Evolutionary conservation across 2,113 vertebrate species (phyloP), one percentile per base, ranked within the genome.

Genomic region (Bubo scandiacus): DNA sequence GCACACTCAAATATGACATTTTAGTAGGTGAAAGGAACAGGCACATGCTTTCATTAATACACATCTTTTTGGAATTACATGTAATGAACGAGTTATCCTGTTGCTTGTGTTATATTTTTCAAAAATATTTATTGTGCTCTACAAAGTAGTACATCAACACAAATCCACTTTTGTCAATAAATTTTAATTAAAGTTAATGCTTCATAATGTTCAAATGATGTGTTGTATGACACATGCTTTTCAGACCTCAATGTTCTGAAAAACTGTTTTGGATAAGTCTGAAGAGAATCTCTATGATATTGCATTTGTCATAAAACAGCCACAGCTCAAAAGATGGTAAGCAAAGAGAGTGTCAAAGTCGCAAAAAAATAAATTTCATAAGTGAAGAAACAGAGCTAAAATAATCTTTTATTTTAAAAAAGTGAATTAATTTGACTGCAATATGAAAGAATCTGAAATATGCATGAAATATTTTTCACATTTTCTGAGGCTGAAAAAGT

Each of bases 231-330:
- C 95, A 96, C 73, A 83, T 94, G 74, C 38, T 94, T 90, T 88
- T 93, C 84, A 97, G 90, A 92, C 86, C 43, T 63, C 80, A 42
- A 49, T 85, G 43, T 88, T 95, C 86, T 73, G 57, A 91, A 97
- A 94, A 97, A 67, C 91, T 98, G 79, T 88, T 98, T 96, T 91
- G 72, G 88, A 92, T 96, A 94, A 97, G 91, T 90, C 57, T 92
- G 61, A 86, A 87, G 63, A 92, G 14, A 86, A 58, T 57, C 36
- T 86, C 43, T 59, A 42, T 88, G 80, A 90, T 94, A 96, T 91
- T 97, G 95, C 74, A 94, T 86, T 84, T 97, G 68, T 97, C 94
- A 77, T 32, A 63, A 62, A 92, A 9, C 57, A 30, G 5, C 51
- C 36, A 65, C 12, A 63, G 21, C 14, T 45, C 25, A 86, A 67